phyloP scores from a whole-genome alignment of 1,140 invertebrate genomes.

The Eumaeus atala region DNA sequence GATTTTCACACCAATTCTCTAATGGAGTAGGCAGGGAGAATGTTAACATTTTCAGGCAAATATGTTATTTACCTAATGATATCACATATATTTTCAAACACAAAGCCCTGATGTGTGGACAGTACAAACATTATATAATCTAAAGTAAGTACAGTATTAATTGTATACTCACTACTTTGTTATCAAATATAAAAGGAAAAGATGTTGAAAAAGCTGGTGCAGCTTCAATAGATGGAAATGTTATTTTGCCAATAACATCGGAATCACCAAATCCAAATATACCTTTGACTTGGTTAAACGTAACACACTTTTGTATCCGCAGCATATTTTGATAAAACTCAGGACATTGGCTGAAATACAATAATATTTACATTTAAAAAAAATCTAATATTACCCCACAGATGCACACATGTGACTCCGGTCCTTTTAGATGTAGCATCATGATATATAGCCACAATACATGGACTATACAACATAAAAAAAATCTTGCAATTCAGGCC shows the following conservation, averaged over 20 bases:
- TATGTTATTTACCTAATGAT: too few relatives aligned
- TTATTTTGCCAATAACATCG: slow-evolving; percentile 96
- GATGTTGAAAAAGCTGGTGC: slow-evolving; percentile 94
- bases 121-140: too few relatives aligned
- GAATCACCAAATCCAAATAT: slow-evolving; percentile 99
- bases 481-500: too few relatives aligned
- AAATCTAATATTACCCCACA: too few relatives aligned
- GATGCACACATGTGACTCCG: too few relatives aligned
- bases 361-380: background rate
- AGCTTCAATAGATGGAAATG: slow-evolving; percentile 97
- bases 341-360: slow-evolving; percentile 81
- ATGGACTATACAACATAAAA: too few relatives aligned
- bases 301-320: slow-evolving; percentile 93
- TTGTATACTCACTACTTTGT: slow-evolving; percentile 70
- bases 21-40: too few relatives aligned
- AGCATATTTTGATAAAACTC: slow-evolving; percentile 95
- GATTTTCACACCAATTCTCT: too few relatives aligned
- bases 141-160: slow-evolving; percentile 13
- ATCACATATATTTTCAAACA: background rate
- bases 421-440: too few relatives aligned
- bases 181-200: slow-evolving; percentile 96
- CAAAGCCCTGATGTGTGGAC: too few relatives aligned
- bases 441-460: too few relatives aligned
- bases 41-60: too few relatives aligned
- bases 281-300: slow-evolving; percentile 95